These are phyloP conservation scores for Tillus elongatus DNA, from an alignment of 2,888 invertebrate species.

Conservation along the genomic window DNA sequence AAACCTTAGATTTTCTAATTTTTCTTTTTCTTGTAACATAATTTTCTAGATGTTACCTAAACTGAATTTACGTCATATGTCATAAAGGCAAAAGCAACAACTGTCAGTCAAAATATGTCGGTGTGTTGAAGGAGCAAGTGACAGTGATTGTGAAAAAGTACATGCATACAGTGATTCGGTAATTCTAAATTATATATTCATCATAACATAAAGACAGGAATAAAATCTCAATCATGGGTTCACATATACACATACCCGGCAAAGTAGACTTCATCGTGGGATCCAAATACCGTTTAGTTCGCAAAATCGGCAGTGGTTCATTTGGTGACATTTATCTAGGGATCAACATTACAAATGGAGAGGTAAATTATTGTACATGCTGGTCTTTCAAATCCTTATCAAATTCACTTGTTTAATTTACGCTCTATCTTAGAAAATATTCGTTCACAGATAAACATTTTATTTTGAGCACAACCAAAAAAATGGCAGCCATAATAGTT, in stretches of 20 bases:
- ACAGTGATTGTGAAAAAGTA: conserved; percentile 42
- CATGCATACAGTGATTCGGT: conserved; percentile 37
- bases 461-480: no score
- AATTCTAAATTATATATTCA: conserved; percentile 40
- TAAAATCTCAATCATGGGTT: conserved; percentile 39
- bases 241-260: no score
- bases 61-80: no score
- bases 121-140: conserved; percentile 47
- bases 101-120: conserved; percentile 55
- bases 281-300: conserved; percentile 87
- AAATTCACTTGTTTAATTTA: no score
- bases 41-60: no score
- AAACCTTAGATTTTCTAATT: no score
- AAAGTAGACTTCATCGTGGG: conserved; percentile 75
- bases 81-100: no score
- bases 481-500: no score
- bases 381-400: no score
- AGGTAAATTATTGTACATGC: conserved; percentile 55
- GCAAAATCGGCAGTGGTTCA: conserved; percentile 97
- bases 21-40: no score
- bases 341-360: conserved; percentile 82
- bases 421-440: no score
- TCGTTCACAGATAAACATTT: neutral
- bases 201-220: conserved; percentile 33
- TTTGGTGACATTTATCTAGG: conserved; percentile 99